phyloP scores from a whole-genome alignment of 2,888 invertebrate genomes.

The Temnothorax rugatulus region DNA sequence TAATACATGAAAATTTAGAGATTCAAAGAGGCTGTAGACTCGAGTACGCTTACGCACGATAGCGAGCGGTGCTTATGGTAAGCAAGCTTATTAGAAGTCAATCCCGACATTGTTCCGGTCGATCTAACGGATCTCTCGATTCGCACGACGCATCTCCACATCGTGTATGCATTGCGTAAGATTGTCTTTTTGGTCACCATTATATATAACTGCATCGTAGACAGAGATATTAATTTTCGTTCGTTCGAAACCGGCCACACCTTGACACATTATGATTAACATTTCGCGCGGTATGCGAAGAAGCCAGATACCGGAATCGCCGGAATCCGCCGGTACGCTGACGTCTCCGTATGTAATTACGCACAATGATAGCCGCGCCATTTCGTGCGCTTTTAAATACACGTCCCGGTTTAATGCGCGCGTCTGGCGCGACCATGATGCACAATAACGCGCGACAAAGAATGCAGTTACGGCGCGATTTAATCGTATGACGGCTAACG shows the following conservation, averaged over 20 bases:
- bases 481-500: conserved; percentile 57
- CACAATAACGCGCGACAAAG: conserved; percentile 72
- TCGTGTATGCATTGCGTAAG: conserved; percentile 35
- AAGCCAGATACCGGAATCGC: conserved; percentile 71
- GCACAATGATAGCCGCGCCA: conserved; percentile 56
- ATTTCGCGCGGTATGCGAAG: conserved; percentile 59
- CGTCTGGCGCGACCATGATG: conserved; percentile 53
- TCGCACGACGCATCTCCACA: conserved; percentile 70
- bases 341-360: conserved; percentile 71
- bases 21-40: background rate
- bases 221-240: conserved; percentile 57
- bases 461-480: conserved; percentile 75
- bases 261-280: conserved; percentile 62
- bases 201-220: background rate
- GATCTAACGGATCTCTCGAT: conserved; percentile 64
- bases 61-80: conserved; percentile 53
- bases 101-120: conserved; percentile 73
- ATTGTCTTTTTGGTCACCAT: conserved; percentile 25
- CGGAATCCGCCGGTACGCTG: conserved; percentile 68
- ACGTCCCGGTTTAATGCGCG: conserved; percentile 70
- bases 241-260: conserved; percentile 59
- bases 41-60: background rate
- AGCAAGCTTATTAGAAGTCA: conserved; percentile 71
- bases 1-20: conserved; percentile 13
- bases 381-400: conserved; percentile 73